Evolutionary conservation across 2,797 vertebrate genomes (phyloP).

Genomic region (Dendrocincla tyrannina): DNA sequence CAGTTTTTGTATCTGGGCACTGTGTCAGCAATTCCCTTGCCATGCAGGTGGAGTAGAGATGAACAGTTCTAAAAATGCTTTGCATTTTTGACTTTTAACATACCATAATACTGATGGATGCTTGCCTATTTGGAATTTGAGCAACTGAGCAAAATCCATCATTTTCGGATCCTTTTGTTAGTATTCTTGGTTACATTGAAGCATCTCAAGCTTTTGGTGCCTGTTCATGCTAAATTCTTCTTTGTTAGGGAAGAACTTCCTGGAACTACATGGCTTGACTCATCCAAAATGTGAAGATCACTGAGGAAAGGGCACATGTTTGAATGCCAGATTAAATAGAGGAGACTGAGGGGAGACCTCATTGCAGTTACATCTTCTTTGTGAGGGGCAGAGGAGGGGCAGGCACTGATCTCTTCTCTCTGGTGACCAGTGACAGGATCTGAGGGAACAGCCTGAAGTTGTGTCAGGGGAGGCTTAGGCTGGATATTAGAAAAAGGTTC

Average conservation of each 20-base stretch:
- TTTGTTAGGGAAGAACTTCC: neutral
- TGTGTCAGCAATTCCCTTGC: neutral
- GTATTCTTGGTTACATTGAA: neutral
- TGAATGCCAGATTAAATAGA: neutral
- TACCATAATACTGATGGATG: neutral
- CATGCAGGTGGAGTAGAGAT: neutral
- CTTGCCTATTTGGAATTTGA: neutral
- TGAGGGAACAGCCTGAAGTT: neutral
- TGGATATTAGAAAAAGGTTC: neutral
- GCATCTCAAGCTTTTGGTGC: neutral
- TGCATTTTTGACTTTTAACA: neutral
- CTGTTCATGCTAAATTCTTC: neutral
- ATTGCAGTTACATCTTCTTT: neutral
- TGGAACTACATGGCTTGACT: neutral
- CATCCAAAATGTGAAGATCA: neutral
- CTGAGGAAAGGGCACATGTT: neutral
- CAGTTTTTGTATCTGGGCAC: neutral
- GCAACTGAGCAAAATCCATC: neutral
- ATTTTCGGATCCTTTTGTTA: neutral
- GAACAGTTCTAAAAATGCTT: neutral
- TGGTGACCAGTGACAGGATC: neutral
- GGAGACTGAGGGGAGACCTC: neutral
- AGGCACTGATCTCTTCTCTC: neutral
- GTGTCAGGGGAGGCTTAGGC: neutral
- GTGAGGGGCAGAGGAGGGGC: neutral